These are phyloP conservation scores for Pangasius sanitwongsei DNA, from an alignment of 2,797 vertebrate species.

Conservation along the genomic window DNA sequence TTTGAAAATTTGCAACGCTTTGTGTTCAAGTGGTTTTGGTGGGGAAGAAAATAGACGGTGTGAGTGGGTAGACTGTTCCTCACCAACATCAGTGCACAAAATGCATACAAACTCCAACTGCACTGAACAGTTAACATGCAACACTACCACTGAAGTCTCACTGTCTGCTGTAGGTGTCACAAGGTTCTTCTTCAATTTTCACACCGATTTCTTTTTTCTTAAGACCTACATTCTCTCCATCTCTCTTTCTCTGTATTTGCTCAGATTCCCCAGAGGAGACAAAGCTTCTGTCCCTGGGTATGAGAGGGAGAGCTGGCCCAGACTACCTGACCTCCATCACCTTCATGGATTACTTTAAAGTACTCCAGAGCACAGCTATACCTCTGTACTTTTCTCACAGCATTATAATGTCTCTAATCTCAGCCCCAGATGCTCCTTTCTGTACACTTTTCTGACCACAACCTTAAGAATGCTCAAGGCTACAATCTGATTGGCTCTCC, in stretches of 20 bases:
- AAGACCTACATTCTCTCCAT: background rate
- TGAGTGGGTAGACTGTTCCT: too few species aligned
- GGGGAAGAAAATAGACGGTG: too few species aligned
- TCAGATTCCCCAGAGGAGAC: background rate
- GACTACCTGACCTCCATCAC: constrained; percentile 5
- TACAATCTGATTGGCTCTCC: background rate
- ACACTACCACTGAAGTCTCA: background rate
- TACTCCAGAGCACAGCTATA: background rate
- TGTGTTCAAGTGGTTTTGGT: too few species aligned
- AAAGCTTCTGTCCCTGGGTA: background rate
- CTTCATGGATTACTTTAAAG: constrained; percentile 1
- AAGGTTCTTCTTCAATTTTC: background rate
- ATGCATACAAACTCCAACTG: background rate
- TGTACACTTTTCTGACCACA: background rate
- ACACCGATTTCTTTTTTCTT: background rate
- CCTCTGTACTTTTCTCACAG: background rate
- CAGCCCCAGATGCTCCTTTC: too few species aligned
- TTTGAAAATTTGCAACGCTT: too few species aligned
- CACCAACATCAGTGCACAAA: too few species aligned
- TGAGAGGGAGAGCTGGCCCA: background rate
- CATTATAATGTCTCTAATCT: background rate
- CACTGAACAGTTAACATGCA: too few species aligned
- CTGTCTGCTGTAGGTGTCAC: background rate
- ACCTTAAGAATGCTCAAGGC: background rate
- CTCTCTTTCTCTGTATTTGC: background rate